These are phyloP conservation scores for Eristalis pertinax DNA, from an alignment of 2,888 invertebrate genomes.

Conservation along the genomic window DNA sequence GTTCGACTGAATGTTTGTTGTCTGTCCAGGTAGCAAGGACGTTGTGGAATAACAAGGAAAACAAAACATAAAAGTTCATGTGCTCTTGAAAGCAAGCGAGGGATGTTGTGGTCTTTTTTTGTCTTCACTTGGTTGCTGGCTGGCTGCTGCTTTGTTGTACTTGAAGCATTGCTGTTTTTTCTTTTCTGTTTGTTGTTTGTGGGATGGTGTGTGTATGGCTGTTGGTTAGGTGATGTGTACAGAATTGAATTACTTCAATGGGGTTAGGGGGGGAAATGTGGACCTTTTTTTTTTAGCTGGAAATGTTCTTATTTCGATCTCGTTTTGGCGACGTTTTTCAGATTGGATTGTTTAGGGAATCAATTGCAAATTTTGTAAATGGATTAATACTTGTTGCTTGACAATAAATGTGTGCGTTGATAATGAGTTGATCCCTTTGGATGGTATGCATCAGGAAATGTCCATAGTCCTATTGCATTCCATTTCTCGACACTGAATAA, in stretches of 20 bases:
- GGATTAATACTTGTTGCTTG: too few species aligned
- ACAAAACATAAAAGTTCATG: slow-evolving; percentile 19
- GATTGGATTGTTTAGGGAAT: background rate
- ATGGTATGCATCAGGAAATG: too few species aligned
- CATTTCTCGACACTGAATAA: too few species aligned
- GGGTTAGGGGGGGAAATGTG: too few species aligned
- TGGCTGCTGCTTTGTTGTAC: background rate
- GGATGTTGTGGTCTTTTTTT: background rate
- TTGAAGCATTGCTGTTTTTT: background rate
- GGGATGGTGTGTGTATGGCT: background rate
- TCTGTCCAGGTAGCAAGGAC: slow-evolving; percentile 58
- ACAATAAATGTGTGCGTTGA: too few species aligned
- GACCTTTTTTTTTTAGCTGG: background rate
- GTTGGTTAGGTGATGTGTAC: background rate
- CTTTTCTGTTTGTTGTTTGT: background rate
- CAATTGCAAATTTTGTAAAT: too few species aligned
- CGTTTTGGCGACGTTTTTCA: background rate
- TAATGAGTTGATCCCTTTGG: too few species aligned
- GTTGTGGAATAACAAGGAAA: slow-evolving; percentile 16
- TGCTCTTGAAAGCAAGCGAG: slow-evolving; percentile 12
- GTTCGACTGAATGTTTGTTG: slow-evolving; percentile 29
- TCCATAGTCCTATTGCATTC: too few species aligned
- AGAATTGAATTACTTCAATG: background rate
- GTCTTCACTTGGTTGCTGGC: too few species aligned
- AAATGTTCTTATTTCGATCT: background rate